Evolutionary conservation across 1,140 invertebrate genomes (phyloP).

Genomic region (Drosophila nigrodunni): DNA sequence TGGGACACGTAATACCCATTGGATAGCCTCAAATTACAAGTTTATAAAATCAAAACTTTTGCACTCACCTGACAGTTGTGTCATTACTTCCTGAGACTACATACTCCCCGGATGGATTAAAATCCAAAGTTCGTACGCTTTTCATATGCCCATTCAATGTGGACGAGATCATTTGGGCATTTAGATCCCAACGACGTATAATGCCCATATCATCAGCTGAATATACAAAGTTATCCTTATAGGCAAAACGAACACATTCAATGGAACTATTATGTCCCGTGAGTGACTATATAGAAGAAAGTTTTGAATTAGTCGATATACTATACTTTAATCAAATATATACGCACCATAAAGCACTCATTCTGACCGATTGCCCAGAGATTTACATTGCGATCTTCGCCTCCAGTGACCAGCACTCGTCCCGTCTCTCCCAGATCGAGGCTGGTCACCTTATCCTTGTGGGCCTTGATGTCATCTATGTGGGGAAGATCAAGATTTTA

Average conservation of each 20-base stretch:
- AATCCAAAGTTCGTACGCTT: slow-evolving; percentile 95
- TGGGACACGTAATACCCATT: not conserved
- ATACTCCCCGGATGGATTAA: slow-evolving; percentile 98
- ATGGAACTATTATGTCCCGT: slow-evolving; percentile 96
- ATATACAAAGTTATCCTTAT: slow-evolving; percentile 97
- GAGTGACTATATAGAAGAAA: slow-evolving; percentile 84
- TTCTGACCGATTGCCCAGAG: slow-evolving; percentile 98
- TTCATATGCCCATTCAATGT: slow-evolving; percentile 97
- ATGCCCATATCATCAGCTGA: slow-evolving; percentile 97
- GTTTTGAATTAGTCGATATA: slow-evolving; percentile 10
- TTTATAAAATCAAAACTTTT: not conserved
- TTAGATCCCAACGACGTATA: slow-evolving; percentile 98
- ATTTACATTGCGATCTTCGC: slow-evolving; percentile 99
- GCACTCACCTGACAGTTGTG: slow-evolving; percentile 90
- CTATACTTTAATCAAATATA: not conserved
- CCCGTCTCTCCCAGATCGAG: slow-evolving; percentile 95
- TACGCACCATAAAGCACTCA: slow-evolving; percentile 96
- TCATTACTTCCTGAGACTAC: slow-evolving; percentile 97
- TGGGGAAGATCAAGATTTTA: not conserved
- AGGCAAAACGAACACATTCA: slow-evolving; percentile 97
- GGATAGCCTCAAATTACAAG: not conserved
- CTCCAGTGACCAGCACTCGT: slow-evolving; percentile 96
- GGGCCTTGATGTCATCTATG: slow-evolving; percentile 94
- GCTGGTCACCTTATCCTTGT: slow-evolving; percentile 93
- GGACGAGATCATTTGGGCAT: slow-evolving; percentile 95